Conservation (phyloP, 2,113 vertebrate genomes). For the Solea senegalensis region DNA sequence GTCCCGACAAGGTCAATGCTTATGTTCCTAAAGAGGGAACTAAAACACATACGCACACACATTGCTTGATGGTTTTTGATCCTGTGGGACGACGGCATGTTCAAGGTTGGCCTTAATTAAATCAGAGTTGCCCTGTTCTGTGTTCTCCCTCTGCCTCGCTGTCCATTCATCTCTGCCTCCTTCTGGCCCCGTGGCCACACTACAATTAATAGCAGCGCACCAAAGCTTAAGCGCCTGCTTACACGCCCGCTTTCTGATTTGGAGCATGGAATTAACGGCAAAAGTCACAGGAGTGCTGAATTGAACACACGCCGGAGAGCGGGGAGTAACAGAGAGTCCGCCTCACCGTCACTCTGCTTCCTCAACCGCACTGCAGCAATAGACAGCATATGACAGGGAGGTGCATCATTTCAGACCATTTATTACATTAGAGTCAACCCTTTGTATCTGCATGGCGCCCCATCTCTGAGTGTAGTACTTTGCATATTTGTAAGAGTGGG, state of each 20-base stretch:
- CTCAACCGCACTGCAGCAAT: no score
- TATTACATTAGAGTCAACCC: no score
- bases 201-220: conserved; percentile 31
- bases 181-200: conserved; percentile 21
- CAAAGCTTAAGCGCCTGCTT: conserved; percentile 24
- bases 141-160: conserved; percentile 7
- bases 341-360: no score
- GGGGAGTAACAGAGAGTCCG: no score
- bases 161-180: conserved; percentile 41
- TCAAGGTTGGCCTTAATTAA: conserved; percentile 62
- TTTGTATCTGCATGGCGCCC: no score
- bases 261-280: neutral
- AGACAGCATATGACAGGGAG: no score
- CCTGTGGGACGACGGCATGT: conserved; percentile 31
- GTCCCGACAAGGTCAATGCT: no score
- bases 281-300: no score
- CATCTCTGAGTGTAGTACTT: no score
- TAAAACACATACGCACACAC: conserved; percentile 17
- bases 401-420: no score
- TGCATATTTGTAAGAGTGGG: no score
- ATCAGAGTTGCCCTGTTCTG: conserved; percentile 33
- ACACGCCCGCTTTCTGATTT: neutral
- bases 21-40: neutral
- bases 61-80: conserved; percentile 15
- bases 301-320: no score